Evolutionary conservation across 1,140 invertebrate genomes (phyloP), one percentile per base, ranked within the genome.

Genomic region (Drosophila pachea): DNA sequence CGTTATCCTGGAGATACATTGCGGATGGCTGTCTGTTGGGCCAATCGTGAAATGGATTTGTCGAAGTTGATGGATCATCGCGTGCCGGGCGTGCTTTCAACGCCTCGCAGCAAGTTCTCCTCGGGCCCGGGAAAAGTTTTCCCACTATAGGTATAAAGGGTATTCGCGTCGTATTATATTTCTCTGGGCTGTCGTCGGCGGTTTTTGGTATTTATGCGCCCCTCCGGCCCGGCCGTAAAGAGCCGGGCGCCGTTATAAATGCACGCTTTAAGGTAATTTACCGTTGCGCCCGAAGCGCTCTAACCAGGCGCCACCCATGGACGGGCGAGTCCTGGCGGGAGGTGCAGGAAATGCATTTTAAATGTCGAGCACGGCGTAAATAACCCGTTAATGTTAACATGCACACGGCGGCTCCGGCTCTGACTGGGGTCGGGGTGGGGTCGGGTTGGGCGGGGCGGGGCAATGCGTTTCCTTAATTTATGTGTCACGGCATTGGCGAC

Each of bases 381-480:
- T 83, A 83, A 83, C 73, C 58, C 78, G 79, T 83, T 83, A 83
- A 83, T 78, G 81, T 84, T 83, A 73, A 75, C 73, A 75, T 66
- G 73, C 68, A 53, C 59, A 72, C 69, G 48, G 54, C 38, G 35
- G 4, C 6, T 36, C 35, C 6, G 35, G 35, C 6, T 36, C 35
- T 36, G 40, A n/a, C n/a, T 42, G n/a, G 4, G 7, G 36, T 43
- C n/a, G 3, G 40, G 40, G 40, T 12, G 40, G 40, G 40, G 7
- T 4, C 40, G 40, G n/a, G n/a, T n/a, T n/a, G n/a, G 40, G 12
- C 40, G 40, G 47, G 48, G 32, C 53, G 29, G 5, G 43, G 64
- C 74, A 74, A 65, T 78, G 77, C 77, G 60, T 79, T 68, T 49
- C 48, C 63, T 84, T 83, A 79, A 83, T 83, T 83, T 83, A 83